Evolutionary conservation across 2,888 invertebrate genomes (phyloP), one percentile per base, ranked within the genome.

Genomic region (Diploptera punctata): DNA sequence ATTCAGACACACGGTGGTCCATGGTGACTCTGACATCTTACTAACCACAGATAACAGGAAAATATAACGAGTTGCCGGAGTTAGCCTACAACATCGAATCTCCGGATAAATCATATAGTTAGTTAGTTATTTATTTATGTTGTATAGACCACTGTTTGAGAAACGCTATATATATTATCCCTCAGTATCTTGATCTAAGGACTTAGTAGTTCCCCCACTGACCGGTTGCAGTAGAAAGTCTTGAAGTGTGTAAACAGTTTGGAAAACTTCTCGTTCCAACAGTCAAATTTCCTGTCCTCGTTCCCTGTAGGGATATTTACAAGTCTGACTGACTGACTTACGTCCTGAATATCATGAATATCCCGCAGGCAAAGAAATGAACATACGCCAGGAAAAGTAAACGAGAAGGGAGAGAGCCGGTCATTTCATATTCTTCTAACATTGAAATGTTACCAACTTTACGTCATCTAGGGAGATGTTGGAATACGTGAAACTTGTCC

Each of bases 211-310:
- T n/a, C 24, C 10, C 38, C 13, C 9, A 1, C 52, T 7, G 0
- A 47, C 5, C n/a, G n/a, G n/a, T n/a, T n/a, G 5, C 24, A 24
- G 21, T 19, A 4, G 21, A 49, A 38, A 49, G 43, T 60, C 44
- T 47, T 49, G 47, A 62, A 61, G 47, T 70, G 49, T 70, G 70
- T 61, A 70, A 70, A 61, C 70, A 47, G 62, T 29, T 62, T 7
- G 49, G 44, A 31, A 62, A 70, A 16, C 31, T 65, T 33, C n/a
- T n/a, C n/a, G n/a, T n/a, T 9, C 52, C n/a, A 49, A 19, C 72
- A 68, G 72, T 72, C 60, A 72, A 72, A 72, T 72, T 72, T 72
- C 67, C 67, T 68, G 72, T 70, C 68, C 26, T 44, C 4, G 21
- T 44, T 72, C 68, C 68, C 61, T 47, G 44, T 44, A 68, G 68